Percentiles rank a stretch among this genome's conserved stretches.
Conservation (phyloP, 1,140 invertebrate species). For the Uloborus diversus region DNA sequence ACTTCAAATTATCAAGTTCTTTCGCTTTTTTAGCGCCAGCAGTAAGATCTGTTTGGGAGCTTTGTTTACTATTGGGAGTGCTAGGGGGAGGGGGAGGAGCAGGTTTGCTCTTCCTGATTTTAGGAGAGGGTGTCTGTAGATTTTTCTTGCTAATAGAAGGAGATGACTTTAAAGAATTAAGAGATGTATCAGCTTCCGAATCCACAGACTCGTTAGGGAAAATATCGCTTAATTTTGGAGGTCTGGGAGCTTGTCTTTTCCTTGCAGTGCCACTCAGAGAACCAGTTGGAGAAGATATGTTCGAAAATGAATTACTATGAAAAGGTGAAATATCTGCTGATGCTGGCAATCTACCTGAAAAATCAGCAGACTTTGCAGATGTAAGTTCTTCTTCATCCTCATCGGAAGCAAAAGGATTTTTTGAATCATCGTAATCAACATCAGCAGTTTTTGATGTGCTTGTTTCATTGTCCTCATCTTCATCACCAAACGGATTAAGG, state of each 20-base stretch:
- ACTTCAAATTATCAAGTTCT: constrained; percentile 20
- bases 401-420: constrained; percentile 75
- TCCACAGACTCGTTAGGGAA: constrained; percentile 35
- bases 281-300: constrained; percentile 63
- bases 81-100: constrained; percentile 40
- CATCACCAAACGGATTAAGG: constrained; percentile 57
- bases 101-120: constrained; percentile 25
- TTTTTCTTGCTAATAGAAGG: constrained; percentile 12
- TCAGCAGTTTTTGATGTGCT: background rate
- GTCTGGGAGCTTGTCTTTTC: constrained; percentile 72
- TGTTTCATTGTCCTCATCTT: constrained; percentile 62
- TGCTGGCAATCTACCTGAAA: background rate
- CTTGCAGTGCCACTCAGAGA: constrained; percentile 72
- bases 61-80: background rate
- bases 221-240: constrained; percentile 64
- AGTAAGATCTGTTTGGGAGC: background rate
- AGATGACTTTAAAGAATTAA: constrained; percentile 24
- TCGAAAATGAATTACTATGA: background rate
- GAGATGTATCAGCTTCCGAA: constrained; percentile 14
- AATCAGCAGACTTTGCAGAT: background rate
- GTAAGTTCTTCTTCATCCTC: constrained; percentile 48
- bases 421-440: constrained; percentile 60
- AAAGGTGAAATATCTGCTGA: background rate
- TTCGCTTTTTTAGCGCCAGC: constrained; percentile 5
- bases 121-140: constrained; percentile 34